Evolutionary conservation across 2,888 invertebrate species (phyloP), one percentile per base, ranked within the genome.

Genomic region (Spisula solida): DNA sequence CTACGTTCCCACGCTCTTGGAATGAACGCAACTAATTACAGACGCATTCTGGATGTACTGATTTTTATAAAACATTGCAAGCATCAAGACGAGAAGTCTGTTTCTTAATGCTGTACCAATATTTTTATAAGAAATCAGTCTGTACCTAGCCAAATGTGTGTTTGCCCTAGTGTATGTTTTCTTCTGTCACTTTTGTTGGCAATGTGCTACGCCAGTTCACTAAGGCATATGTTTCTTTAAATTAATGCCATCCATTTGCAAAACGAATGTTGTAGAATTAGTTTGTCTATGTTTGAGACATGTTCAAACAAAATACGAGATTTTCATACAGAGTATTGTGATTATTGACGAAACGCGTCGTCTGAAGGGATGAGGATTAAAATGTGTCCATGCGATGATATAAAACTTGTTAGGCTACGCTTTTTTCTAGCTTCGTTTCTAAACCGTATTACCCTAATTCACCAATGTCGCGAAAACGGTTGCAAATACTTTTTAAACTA

Each of bases 1-100:
- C 60, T 51, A 56, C 88, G 85, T 88, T 88, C 88, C 88, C 88
- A 88, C 88, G 88, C 88, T 88, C 80, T 48, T 8, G 75, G 81
- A 81, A 88, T 75, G 88, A 81, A 88, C 55, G 88, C 81, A 81
- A 66, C 85, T 85, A 85, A 88, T 85, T 85, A 85, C 81, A 88
- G 29, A 29, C 80, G 51, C 78, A 78, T 78, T 31, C 29, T 51
- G 41, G 25, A 16, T 78, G 29, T 78, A 78, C 84, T 78, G 70
- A 75, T 84, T 84, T 78, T 75, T 84, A 78, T 84, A 29, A 31
- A 48, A 75, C 48, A 48, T 66, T 66, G 82, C 82, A 82, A 70
- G 66, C 66, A 47, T 82, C 66, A 70, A 82, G 47, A 48, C 66
- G 51, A 75, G 20, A 8, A 55, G 85, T 85, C 85, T 85, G 85